Percentiles rank a stretch among this genome's conserved stretches.
Conservation (phyloP, 2,113 vertebrate genomes). For the Athene noctua region DNA sequence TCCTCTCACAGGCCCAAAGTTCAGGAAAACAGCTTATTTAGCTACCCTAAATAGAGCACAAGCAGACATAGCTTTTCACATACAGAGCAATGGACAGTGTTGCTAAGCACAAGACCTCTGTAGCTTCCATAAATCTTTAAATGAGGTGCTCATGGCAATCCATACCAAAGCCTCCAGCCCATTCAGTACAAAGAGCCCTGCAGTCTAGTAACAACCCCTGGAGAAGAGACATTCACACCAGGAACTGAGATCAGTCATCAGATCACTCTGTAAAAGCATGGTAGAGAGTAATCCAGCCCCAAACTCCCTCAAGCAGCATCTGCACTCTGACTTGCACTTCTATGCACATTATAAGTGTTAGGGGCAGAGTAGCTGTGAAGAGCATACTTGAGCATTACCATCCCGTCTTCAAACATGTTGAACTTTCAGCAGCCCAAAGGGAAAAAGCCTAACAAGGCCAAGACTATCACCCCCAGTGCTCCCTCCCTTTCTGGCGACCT, state of each 20-base stretch:
- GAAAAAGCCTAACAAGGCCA: neutral
- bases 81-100: neutral
- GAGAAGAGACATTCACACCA: neutral
- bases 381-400: neutral
- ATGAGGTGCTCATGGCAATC: neutral
- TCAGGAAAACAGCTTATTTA: neutral
- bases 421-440: neutral
- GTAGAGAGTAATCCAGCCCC: neutral
- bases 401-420: neutral
- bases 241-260: neutral
- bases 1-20: neutral
- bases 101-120: neutral
- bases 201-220: neutral
- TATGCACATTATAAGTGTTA: accelerated
- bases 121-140: neutral
- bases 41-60: neutral
- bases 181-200: neutral
- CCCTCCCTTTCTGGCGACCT: neutral
- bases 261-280: neutral
- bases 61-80: neutral
- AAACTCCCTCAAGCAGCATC: neutral
- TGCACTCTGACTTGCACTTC: neutral
- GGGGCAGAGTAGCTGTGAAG: neutral
- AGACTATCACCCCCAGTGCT: neutral
- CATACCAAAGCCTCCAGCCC: accelerated